Conservation (phyloP, 2,113 vertebrate genomes). For the Corythornis vintsioides region DNA sequence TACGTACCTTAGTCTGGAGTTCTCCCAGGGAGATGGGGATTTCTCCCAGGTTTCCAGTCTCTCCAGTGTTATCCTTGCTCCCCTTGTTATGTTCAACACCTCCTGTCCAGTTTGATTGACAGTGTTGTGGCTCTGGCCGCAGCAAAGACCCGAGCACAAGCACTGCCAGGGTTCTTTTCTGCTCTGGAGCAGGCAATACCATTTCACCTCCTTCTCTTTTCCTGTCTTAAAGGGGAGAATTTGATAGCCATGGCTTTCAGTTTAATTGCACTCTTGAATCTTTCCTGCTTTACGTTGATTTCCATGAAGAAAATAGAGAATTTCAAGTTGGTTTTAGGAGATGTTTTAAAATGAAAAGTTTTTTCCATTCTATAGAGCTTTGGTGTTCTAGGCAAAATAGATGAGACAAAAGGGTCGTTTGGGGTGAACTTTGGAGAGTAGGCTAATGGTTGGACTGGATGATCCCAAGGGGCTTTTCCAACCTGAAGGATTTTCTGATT, state of each 20-base stretch:
- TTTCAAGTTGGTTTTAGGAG: neutral
- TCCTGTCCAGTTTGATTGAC: neutral
- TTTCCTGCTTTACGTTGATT: slow-evolving; percentile 28
- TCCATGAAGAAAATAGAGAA: neutral
- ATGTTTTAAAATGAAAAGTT: neutral
- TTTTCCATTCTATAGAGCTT: neutral
- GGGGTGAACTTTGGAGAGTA: too few relatives aligned
- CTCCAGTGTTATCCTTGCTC: neutral
- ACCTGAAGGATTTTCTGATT: too few relatives aligned
- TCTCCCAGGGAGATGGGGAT: neutral
- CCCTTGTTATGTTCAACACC: neutral
- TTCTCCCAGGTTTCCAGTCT: neutral
- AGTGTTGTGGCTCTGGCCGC: neutral
- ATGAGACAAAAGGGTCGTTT: neutral
- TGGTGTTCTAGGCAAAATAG: neutral
- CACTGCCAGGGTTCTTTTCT: neutral
- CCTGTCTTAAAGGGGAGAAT: slow-evolving; percentile 9
- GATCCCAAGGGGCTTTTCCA: too few relatives aligned
- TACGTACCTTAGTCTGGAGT: neutral
- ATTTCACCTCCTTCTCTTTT: neutral
- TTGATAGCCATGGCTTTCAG: neutral
- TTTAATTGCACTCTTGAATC: neutral
- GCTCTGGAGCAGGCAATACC: neutral
- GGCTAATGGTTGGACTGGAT: too few relatives aligned
- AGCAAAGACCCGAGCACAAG: neutral